phyloP scores from a whole-genome alignment of 1,140 invertebrate genomes.

The Drosophila baimaii region DNA sequence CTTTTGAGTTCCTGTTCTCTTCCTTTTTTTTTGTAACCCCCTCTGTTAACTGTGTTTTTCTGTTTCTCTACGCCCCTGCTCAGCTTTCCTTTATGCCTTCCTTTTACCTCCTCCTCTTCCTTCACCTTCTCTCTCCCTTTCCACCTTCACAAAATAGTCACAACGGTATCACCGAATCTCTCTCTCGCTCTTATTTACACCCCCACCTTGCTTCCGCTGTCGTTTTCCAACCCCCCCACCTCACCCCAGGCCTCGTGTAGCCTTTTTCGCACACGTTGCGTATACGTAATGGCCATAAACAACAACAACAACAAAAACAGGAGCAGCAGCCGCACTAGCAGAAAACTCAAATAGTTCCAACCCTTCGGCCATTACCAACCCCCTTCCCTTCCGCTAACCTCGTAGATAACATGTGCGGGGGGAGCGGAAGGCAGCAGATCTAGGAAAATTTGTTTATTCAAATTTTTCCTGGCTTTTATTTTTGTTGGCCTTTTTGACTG shows the following conservation, averaged over 20 bases:
- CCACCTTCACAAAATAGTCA: slow-evolving; percentile 42
- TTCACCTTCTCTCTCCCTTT: neutral
- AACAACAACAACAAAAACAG: slow-evolving; percentile 48
- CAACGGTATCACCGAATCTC: slow-evolving; percentile 44
- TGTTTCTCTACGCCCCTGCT: slow-evolving; percentile 13
- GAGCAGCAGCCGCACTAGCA: slow-evolving; percentile 26
- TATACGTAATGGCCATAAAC: slow-evolving; percentile 77
- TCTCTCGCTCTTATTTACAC: slow-evolving; percentile 27
- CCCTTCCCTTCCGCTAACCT: neutral
- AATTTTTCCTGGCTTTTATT: slow-evolving; percentile 60
- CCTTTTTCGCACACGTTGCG: slow-evolving; percentile 78
- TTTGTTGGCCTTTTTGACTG: slow-evolving; percentile 63
- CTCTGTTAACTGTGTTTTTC: slow-evolving; percentile 5
- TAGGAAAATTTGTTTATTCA: slow-evolving; percentile 70
- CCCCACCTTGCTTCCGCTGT: slow-evolving; percentile 5
- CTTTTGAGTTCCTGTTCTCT: neutral
- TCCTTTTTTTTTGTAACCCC: neutral
- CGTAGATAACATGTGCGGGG: neutral
- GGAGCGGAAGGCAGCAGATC: slow-evolving; percentile 36
- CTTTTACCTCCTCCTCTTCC: neutral
- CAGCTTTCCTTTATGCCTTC: slow-evolving; percentile 13
- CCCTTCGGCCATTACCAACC: slow-evolving; percentile 23
- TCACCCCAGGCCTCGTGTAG: slow-evolving; percentile 52
- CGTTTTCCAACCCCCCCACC: slow-evolving; percentile 4
- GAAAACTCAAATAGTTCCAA: slow-evolving; percentile 41